Evolutionary conservation across 2,888 invertebrate species (phyloP), one percentile per base, ranked within the genome.

Genomic region (Lithodes maja): DNA sequence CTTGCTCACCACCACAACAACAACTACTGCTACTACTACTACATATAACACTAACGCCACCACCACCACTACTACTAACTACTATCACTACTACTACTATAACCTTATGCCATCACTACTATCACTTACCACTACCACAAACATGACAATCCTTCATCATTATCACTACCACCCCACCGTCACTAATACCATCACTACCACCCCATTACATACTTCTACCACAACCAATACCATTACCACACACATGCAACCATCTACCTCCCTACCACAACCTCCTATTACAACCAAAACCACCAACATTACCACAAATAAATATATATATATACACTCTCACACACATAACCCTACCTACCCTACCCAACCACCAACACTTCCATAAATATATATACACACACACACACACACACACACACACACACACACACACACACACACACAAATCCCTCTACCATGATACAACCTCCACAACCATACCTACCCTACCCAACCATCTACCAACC

Each of bases 1-100:
- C 7, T 52, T 71, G 15, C 61, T 17, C 33, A 75, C n/a, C 71
- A 71, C 52, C 69, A 77, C 61, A 12, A 69, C 52, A 52, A 83
- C 52, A 7, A 49, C 85, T 71, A 78, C 85, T 50, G n/a, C 52
- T 52, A 77, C 50, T 75, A 69, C 53, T 69, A 69, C 69, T 50
- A 79, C 33, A 33, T 33, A 33, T 33, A 33, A 33, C 33, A 33
- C 33, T 33, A 33, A 33, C 33, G 33, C 33, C 33, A 33, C 33
- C 33, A 33, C 33, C 33, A 33, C 33, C 33, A 33, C 33, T 33
- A 33, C 33, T 33, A 33, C 33, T 33, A 33, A 33, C 77, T 49
- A 50, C 74, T 75, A 75, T 75, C 17, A 79, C 79, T 79, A 79
- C 3, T 50, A 50, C 3, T 79, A 79, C 3, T 33, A 33, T 33